A percentile compares a stretch with the other conserved stretches of the same genome.
Conservation (phyloP, 1,140 invertebrate genomes). For the Bilobella aurantiaca region DNA sequence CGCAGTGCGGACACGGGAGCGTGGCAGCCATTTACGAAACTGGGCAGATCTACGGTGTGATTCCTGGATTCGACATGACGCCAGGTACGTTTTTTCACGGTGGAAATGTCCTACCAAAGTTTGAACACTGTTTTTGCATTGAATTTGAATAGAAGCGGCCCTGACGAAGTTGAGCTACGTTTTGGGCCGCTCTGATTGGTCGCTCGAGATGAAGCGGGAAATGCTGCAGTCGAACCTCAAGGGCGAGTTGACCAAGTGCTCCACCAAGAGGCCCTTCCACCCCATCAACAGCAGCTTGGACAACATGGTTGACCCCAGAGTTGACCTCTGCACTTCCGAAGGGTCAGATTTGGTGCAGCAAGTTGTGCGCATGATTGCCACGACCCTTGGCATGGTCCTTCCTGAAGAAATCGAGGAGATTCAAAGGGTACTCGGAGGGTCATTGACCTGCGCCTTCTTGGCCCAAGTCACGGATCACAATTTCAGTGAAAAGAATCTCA, state of each 20-base stretch:
- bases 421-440: constrained; percentile 60
- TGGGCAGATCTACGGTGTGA: constrained; percentile 58
- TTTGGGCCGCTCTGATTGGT: constrained; percentile 69
- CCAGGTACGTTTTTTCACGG: constrained; percentile 39
- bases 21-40: constrained; percentile 71
- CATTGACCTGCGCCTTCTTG: constrained; percentile 61
- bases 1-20: constrained; percentile 70
- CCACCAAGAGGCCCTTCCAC: constrained; percentile 5
- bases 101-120: neutral
- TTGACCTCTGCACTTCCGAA: constrained; percentile 9
- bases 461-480: constrained; percentile 48
- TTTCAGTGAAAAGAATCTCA: constrained; percentile 20
- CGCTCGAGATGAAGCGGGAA: constrained; percentile 58
- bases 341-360: constrained; percentile 19
- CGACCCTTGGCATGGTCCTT: constrained; percentile 54
- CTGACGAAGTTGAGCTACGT: constrained; percentile 85
- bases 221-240: constrained; percentile 68
- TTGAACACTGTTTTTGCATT: neutral
- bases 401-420: constrained; percentile 58
- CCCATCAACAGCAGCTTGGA: constrained; percentile 1
- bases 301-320: neutral
- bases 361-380: constrained; percentile 55
- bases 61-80: constrained; percentile 89
- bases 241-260: constrained; percentile 51
- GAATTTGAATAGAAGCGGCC: constrained; percentile 81